Base-by-base conservation (phyloP, 2,797 vertebrate species). In the Takifugu rubripes region DNA sequence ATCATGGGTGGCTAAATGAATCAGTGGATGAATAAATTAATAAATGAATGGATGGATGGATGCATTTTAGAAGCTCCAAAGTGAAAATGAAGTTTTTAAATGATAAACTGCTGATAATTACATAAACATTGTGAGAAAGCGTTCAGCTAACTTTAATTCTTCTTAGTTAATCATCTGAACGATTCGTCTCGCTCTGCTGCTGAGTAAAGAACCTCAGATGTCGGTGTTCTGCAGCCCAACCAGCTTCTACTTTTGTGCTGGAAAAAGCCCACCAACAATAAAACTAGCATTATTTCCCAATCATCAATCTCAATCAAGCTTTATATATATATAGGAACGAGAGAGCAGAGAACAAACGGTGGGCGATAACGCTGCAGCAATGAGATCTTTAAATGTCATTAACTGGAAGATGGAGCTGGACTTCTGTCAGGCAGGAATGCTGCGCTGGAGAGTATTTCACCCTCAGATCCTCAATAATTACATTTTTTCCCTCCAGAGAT, bases 401-500 rank as follows among this genome's bases (percentile, higher is more conserved):
- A 74, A 55, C 50, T 61, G 48, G 26, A 54, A 66, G 54, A 68
- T 57, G 33, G 49, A 70, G 49, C 46, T 17, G 49, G 47, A 52
- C 25, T 53, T 59, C 43, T 42, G 43, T 43, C 45, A 16, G 42
- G 51, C 54, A 46, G 7, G 24, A 59, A 49, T 31, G 47, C 33
- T 67, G 16, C 26, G 31, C 70, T 66, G 31, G 60, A 74, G 72
- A 60, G 70, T 72, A 75, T 10, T 10, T 10, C 31, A 33, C 8
- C 31, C 31, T 64, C 62, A 76, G n/a, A 81, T 57, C 45, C 43
- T 6, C 48, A 61, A 70, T 75, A 68, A 80, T 85, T 78, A 67
- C 49, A 51, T 31, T 64, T 52, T 56, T 64, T 42, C 2, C 17
- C 61, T 57, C 49, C 44, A 57, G 47, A 64, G 49, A 69, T 74